Base-by-base conservation (phyloP, 2,113 vertebrate genomes). In the Zootoca vivipara region DNA sequence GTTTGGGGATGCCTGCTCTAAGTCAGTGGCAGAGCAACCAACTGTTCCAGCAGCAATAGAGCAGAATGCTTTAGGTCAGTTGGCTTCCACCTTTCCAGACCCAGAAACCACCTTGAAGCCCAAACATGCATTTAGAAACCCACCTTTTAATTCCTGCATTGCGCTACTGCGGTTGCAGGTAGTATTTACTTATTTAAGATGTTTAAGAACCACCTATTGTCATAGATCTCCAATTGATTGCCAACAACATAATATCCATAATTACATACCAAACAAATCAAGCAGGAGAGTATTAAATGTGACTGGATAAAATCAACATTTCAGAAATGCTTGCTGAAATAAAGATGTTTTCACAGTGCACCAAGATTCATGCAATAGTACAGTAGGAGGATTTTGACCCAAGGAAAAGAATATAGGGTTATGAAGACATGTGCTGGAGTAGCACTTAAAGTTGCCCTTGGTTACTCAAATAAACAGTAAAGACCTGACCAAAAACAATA, bases 351-450 rank as follows among this genome's bases (percentile, higher is more conserved):
- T 62, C 58, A 62, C 58, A 20, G 58, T 62, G 18, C 18, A 62
- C 16, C 58, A 62, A 62, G 18, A 62, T 58, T 16, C 56, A 58
- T 58, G 16, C 2, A 62, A 62, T 7, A 15, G 85, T 78, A 73
- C 38, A 38, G 38, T 52, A 52, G 46, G 73, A 78, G 86, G 65
- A 42, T 1, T 0, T 33, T 58, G 52, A 33, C 28, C 35, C 87
- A 87, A 75, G 52, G 83, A 72, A 88, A 90, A 89, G 30, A 83
- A 84, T 67, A 42, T 26, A 20, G 7, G 67, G 7, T 90, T 22
- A 91, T 94, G 93, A 92, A 86, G 81, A 38, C 12, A 24, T 64
- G 26, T 82, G 81, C 80, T 82, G 90, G 85, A 81, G 79, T 85
- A 85, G n/a, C 64, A 87, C 86, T 90, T 91, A 89, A 62, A 62